Evolutionary conservation across 2,888 invertebrate genomes (phyloP), one percentile per base, ranked within the genome.

Genomic region (Chironomus riparius): DNA sequence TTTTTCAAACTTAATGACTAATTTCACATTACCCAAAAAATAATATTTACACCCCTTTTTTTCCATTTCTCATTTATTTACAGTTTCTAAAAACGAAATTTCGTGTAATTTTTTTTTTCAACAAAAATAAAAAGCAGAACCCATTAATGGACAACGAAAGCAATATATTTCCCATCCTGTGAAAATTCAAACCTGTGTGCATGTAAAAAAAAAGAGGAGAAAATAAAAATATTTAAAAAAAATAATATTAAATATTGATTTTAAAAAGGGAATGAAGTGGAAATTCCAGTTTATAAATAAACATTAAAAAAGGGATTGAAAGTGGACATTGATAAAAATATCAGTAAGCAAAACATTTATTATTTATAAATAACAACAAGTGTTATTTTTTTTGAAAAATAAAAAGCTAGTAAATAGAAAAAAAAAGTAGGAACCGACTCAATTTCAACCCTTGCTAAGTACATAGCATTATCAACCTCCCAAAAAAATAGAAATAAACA

Each of bases 101-200:
- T 21, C 61, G 5, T 61, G 61, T 21, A 61, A n/a, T 61, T 18
- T 61, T 61, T 61, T 61, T 18, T 50, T 50, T 50, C n/a, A 15
- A 15, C 56, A 56, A 56, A 56, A 7, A 50, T 2, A 4, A 50
- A 50, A 38, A 38, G 38, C 38, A 38, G 38, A 56, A 56, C 7
- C 56, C 56, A 56, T 18, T 7, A 56, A 56, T 70, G 18, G 56
- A 56, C 77, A 77, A 77, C 77, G 77, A 77, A 77, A 77, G 77
- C 77, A 77, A 77, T 77, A 56, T 56, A 77, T 56, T n/a, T 48
- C 65, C 77, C 77, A 77, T 77, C 77, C 77, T 77, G 77, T 77
- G 77, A 77, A 56, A 56, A 56, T 56, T 18, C 2, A 56, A 56
- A 56, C 56, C 56, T 56, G 56, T 56, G 56, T 56, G 56, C 56